phyloP scores from a whole-genome alignment of 2,113 vertebrate species.

The Brienomyrus brachyistius region DNA sequence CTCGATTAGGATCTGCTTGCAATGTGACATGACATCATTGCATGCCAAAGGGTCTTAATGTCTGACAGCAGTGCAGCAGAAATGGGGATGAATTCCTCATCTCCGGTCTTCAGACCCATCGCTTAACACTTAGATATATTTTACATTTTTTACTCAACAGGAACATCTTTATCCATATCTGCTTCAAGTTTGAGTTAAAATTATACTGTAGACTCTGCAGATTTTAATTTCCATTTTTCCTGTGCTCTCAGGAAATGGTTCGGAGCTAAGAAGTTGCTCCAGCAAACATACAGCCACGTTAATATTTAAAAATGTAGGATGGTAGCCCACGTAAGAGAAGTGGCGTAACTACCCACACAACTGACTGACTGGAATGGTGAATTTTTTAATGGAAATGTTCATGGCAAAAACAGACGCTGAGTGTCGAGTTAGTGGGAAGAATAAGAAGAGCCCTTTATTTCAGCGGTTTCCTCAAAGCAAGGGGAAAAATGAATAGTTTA shows the following conservation, averaged over 20 bases:
- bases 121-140: neutral
- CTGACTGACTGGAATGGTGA: neutral
- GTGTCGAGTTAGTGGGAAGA: neutral
- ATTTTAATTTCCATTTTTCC: neutral
- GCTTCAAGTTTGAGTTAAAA: neutral
- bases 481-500: neutral
- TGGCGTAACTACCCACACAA: neutral
- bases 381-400: neutral
- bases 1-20: neutral
- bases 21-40: neutral
- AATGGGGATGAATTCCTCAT: neutral
- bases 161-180: neutral
- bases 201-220: neutral
- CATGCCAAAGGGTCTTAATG: neutral
- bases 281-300: neutral
- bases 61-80: neutral
- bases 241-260: neutral
- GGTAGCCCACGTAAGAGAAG: neutral
- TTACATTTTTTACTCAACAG: neutral
- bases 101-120: neutral
- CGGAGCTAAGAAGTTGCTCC: neutral
- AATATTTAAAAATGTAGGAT: neutral
- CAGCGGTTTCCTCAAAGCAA: neutral
- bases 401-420: neutral
- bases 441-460: neutral